Base-by-base conservation (phyloP, 2,797 vertebrate species). In the Phrynocephalus guinanensis region DNA sequence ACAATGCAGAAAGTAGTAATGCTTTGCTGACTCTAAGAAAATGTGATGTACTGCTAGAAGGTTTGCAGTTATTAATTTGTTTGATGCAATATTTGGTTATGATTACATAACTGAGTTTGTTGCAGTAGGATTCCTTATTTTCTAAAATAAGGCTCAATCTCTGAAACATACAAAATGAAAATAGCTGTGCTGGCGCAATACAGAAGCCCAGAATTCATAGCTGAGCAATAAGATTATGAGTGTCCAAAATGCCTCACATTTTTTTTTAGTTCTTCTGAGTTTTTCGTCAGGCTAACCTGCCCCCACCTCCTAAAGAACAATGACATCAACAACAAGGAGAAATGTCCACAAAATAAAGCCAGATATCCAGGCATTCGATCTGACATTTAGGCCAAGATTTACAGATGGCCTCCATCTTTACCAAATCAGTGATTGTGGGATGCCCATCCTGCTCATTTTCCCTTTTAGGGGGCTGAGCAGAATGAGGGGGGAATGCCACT, bases 1-100 rank as follows among this genome's bases (percentile, higher is more conserved):
- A 93, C 82, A 94, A 94, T 77, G 86, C 88, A 84, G 91, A 50
- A 92, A 94, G 87, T 92, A 91, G 44, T 77, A 90, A 89, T 6
- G 72, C 33, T 52, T 60, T 88, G 84, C 77, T 91, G 79, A 38
- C 71, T 86, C n/a, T 20, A 60, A 90, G 91, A 93, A 93, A 90
- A 75, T 82, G 48, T 90, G 91, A 94, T 68, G 90, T 90, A 83
- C 92, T 96, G n/a, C 92, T 79, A 91, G 93, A 96, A 96, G 97
- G 96, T 97, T 94, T 93, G 96, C 95, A 90, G 16, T 88, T 44
- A 90, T 82, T 85, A 87, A 26, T 82, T 84, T 82, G 90, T 56
- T 2, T 22, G 90, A 89, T 77, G 16, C 4, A 88, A 48, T 90
- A 89, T 93, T 89, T 92, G n/a, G 66, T 30, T 93, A 30, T 79